Conservation (phyloP, 2,888 invertebrate genomes). For the Parapristionchus giblindavisi region DNA sequence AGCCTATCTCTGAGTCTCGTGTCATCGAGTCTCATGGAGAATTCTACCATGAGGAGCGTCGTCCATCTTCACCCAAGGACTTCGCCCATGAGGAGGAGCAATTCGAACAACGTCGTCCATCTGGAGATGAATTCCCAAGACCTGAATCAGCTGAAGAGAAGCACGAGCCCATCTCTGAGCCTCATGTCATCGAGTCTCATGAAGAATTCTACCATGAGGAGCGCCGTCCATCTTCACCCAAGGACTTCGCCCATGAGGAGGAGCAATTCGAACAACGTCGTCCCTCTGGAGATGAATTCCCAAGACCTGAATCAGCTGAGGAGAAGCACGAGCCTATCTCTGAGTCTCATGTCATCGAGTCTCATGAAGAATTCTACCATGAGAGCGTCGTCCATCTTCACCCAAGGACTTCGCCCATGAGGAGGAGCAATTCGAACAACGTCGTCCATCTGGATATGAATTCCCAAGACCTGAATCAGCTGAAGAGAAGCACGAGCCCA, state of each 20-base stretch:
- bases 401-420: conserved; percentile 1
- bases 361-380: not conserved
- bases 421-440: not conserved
- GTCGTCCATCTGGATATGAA: no score
- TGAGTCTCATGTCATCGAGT: conserved; percentile 8
- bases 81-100: conserved; percentile 29
- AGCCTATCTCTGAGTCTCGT: conserved; percentile 25
- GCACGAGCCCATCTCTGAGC: not conserved
- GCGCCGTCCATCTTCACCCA: not conserved
- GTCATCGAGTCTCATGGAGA: no score
- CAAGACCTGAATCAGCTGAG: not conserved
- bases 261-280: conserved; percentile 3
- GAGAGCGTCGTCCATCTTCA: conserved; percentile 1
- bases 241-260: conserved; percentile 14
- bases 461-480: not conserved
- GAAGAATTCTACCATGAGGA: conserved; percentile 1
- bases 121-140: not conserved
- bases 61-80: not conserved
- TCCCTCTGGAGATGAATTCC: not conserved
- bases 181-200: no score
- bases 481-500: not conserved
- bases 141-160: conserved; percentile 2
- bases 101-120: conserved; percentile 12
- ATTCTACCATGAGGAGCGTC: not conserved
- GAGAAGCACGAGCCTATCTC: conserved; percentile 7